Conservation (phyloP, 2,113 vertebrate genomes). For the Sylvia atricapilla region DNA sequence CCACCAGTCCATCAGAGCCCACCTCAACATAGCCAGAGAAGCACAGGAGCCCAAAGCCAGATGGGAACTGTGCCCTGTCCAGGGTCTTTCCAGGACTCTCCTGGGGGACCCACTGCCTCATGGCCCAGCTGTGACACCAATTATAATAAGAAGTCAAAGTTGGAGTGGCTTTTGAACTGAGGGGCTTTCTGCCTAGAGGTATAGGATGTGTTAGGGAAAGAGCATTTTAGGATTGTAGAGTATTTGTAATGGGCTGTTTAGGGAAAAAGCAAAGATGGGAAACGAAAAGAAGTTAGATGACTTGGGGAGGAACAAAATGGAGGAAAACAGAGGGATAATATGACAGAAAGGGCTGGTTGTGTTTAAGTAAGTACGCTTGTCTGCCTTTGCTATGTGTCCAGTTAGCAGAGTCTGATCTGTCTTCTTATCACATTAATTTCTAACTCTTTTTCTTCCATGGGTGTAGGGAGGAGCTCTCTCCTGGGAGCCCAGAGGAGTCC, state of each 20-base stretch:
- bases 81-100: not conserved
- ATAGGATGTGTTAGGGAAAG: not conserved
- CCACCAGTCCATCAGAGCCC: not conserved
- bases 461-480: not conserved
- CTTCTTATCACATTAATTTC: not conserved
- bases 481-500: not conserved
- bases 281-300: not conserved
- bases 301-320: not conserved
- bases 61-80: not conserved
- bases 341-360: not conserved
- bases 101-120: not conserved
- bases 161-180: not conserved
- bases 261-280: not conserved
- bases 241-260: not conserved
- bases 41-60: not conserved
- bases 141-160: not conserved
- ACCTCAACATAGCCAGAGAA: not conserved
- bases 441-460: not conserved
- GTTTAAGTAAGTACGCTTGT: not conserved
- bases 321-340: not conserved
- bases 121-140: rapidly evolving
- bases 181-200: not conserved
- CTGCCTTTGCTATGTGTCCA: not conserved
- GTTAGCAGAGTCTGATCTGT: not conserved
- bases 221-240: not conserved